Percentiles rank a stretch among this genome's conserved stretches.
Evolutionary conservation across 2,888 invertebrate genomes (phyloP).

Genomic region (Drosophila putrida): DNA sequence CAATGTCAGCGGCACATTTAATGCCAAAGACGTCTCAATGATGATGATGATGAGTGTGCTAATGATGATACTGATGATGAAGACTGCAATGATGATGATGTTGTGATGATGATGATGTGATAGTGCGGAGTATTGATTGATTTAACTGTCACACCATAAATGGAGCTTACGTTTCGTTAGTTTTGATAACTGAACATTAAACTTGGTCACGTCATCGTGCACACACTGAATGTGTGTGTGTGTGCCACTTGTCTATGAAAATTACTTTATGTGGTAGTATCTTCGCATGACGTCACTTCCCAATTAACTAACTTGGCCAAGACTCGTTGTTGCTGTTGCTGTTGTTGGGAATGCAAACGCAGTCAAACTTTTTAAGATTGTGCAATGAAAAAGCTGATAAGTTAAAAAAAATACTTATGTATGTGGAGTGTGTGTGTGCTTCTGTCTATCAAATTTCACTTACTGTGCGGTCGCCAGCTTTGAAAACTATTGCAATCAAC

Average conservation of each 20-base stretch:
- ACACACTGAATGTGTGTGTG: slow-evolving; percentile 16
- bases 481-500: slow-evolving; percentile 52
- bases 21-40: slow-evolving; percentile 16
- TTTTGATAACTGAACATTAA: slow-evolving; percentile 36
- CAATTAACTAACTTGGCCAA: slow-evolving; percentile 32
- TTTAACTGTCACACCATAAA: slow-evolving; percentile 59
- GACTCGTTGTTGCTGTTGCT: neutral
- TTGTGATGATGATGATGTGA: slow-evolving; percentile 22
- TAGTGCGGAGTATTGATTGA: slow-evolving; percentile 49
- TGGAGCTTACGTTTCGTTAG: slow-evolving; percentile 32
- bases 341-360: slow-evolving; percentile 14
- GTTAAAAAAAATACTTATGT: slow-evolving; percentile 1
- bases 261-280: slow-evolving; percentile 17
- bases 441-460: slow-evolving; percentile 52
- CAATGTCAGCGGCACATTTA: slow-evolving; percentile 44
- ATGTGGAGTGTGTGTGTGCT: slow-evolving; percentile 18
- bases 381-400: slow-evolving; percentile 47
- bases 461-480: slow-evolving; percentile 49
- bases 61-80: slow-evolving; percentile 16
- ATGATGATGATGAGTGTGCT: neutral
- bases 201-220: slow-evolving; percentile 48
- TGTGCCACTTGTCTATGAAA: slow-evolving; percentile 23
- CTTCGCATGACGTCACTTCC: slow-evolving; percentile 36
- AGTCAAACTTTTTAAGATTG: slow-evolving; percentile 28
- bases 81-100: slow-evolving; percentile 1